Base-by-base conservation (phyloP, 2,888 invertebrate species). In the Brenthis daphne region DNA sequence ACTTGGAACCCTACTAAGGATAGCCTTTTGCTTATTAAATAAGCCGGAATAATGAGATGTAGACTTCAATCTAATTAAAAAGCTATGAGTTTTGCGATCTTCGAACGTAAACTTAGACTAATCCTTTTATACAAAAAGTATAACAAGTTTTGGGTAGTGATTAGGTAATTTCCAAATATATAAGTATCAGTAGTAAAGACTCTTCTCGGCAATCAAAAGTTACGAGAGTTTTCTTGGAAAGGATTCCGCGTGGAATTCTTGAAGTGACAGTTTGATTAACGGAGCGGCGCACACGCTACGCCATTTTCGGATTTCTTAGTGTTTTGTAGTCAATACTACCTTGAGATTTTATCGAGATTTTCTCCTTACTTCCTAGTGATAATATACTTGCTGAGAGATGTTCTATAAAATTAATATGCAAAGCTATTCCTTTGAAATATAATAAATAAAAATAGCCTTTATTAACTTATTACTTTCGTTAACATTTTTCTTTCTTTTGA, bases 181-280 rank as follows among this genome's bases (percentile, higher is more conserved):
- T 86, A 88, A 88, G 87, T 85, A 87, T 85, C 83, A 20, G 20
- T 20, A 20, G 20, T 87, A 85, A 84, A 83, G 82, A 87, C 86
- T 84, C 86, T 87, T 83, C 79, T 81, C 84, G 85, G 88, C 90
- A 91, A 91, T 91, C 91, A 91, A 89, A 91, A 91, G 90, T 91
- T 91, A 85, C 82, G 83, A 77, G 88, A 90, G 89, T 90, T 89
- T 90, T 89, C 90, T 87, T 84, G 84, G 84, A 82, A 82, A 85
- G 90, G 88, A 89, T 90, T 91, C 86, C 87, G 85, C 89, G 85
- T 83, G 89, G 90, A 89, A 92, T 92, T 92, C 92, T 92, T 92
- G 84, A 86, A 89, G 90, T 92, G 92, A 92, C 92, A 92, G 91
- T 92, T 92, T 92, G 92, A 92, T 92, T 92, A 92, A 92, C 92